These are phyloP conservation scores for Exaiptasia diaphana DNA, from an alignment of 64 coral and sea anemone species.

Conservation along the genomic window DNA sequence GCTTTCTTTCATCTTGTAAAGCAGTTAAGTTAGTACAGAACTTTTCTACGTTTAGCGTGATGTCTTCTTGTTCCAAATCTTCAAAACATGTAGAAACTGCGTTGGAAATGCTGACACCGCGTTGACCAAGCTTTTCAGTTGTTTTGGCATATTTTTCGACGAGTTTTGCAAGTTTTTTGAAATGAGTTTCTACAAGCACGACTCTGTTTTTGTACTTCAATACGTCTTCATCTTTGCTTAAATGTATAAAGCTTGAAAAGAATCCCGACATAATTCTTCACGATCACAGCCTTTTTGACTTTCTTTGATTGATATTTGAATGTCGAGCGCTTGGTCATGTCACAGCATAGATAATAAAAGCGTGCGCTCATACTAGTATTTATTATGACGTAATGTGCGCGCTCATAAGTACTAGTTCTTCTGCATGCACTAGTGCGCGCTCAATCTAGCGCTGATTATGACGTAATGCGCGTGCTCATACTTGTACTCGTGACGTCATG, in stretches of 20 bases:
- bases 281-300: too few species aligned
- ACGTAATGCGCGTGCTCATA: too few species aligned
- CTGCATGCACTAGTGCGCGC: too few species aligned
- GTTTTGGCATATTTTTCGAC: slow-evolving; percentile 6
- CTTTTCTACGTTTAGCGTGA: neutral
- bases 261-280: too few species aligned
- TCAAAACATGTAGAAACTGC: neutral
- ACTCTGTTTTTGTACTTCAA: neutral
- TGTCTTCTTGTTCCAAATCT: neutral
- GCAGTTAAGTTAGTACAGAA: neutral
- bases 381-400: too few species aligned
- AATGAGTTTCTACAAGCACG: neutral
- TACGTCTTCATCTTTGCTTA: slow-evolving; percentile 1
- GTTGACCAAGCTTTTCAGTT: neutral
- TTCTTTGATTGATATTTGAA: too few species aligned
- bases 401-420: too few species aligned
- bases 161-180: neutral
- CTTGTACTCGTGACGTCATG: too few species aligned
- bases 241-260: neutral
- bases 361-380: too few species aligned
- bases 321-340: too few species aligned
- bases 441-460: too few species aligned
- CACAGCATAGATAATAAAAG: too few species aligned
- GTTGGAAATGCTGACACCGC: neutral
- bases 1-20: neutral